A percentile compares a stretch with the other conserved stretches of the same genome.
Conservation (phyloP, 2,113 vertebrate species). For the Fulica atra region DNA sequence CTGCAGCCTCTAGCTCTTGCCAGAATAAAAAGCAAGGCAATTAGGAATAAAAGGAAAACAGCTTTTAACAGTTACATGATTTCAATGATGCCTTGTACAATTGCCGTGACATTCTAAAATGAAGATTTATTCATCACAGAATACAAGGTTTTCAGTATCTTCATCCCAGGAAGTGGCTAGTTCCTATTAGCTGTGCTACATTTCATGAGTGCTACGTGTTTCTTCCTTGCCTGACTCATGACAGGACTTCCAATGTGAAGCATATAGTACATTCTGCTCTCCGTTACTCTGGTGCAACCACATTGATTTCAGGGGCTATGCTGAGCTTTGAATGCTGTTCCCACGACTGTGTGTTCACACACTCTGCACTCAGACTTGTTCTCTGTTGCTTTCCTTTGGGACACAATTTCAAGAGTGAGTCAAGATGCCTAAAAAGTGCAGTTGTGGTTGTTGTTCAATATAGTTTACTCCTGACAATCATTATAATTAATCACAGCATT, state of each 20-base stretch:
- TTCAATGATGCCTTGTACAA: neutral
- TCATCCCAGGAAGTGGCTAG: neutral
- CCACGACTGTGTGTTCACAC: neutral
- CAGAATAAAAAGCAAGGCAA: neutral
- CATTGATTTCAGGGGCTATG: constrained; percentile 14
- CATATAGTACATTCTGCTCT: neutral
- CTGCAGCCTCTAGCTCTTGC: neutral
- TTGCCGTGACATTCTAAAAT: neutral
- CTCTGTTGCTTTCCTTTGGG: neutral
- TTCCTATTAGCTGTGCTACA: neutral
- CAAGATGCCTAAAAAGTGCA: constrained; percentile 16
- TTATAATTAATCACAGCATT: constrained; percentile 23
- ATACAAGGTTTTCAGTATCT: neutral
- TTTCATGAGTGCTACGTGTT: neutral
- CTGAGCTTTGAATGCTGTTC: neutral
- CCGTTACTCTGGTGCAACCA: neutral
- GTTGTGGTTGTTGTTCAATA: neutral
- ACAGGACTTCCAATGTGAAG: neutral
- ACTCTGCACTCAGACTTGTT: neutral
- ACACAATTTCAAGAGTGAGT: constrained; percentile 21
- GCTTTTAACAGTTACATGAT: neutral
- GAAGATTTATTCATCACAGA: neutral
- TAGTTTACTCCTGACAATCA: neutral
- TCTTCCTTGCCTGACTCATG: neutral
- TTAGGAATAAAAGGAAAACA: neutral